phyloP scores from a whole-genome alignment of 2,797 vertebrate species.

The Syndactyla subalaris region DNA sequence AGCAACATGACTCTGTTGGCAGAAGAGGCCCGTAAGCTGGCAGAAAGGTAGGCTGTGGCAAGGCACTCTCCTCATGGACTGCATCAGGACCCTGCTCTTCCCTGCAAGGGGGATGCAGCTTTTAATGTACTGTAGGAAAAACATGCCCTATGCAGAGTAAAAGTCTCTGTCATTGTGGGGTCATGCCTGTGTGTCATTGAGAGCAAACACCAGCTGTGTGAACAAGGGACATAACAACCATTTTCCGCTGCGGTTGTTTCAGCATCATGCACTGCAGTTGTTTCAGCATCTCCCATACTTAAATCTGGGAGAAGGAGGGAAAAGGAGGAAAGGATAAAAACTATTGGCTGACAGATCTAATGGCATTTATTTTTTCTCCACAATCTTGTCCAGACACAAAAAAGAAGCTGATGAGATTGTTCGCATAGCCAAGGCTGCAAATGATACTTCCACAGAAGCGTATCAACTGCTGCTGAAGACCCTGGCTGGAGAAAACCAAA shows the following conservation, averaged over 20 bases:
- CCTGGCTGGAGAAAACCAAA: slow-evolving; percentile 88
- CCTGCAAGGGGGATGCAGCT: not conserved
- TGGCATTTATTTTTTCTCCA: not conserved
- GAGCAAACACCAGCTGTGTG: rapidly evolving
- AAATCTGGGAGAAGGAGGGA: not conserved
- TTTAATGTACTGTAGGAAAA: not conserved
- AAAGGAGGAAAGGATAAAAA: not conserved
- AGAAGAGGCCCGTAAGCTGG: slow-evolving; percentile 91
- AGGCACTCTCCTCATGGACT: rapidly evolving
- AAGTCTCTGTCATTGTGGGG: not conserved
- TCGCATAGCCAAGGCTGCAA: slow-evolving; percentile 90
- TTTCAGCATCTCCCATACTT: not conserved
- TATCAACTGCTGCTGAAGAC: slow-evolving; percentile 89
- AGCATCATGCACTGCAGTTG: not conserved
- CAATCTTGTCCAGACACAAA: slow-evolving; percentile 83
- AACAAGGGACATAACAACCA: not conserved
- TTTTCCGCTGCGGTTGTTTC: not conserved
- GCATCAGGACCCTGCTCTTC: not conserved
- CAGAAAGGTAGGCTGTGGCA: slow-evolving; percentile 84
- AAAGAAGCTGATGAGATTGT: slow-evolving; percentile 94
- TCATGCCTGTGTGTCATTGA: not conserved
- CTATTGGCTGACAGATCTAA: not conserved
- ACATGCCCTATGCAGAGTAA: not conserved
- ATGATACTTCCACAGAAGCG: slow-evolving; percentile 91
- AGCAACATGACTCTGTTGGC: slow-evolving; percentile 97